Evolutionary conservation across 2,797 vertebrate genomes (phyloP).

Genomic region (Ataeniobius toweri): DNA sequence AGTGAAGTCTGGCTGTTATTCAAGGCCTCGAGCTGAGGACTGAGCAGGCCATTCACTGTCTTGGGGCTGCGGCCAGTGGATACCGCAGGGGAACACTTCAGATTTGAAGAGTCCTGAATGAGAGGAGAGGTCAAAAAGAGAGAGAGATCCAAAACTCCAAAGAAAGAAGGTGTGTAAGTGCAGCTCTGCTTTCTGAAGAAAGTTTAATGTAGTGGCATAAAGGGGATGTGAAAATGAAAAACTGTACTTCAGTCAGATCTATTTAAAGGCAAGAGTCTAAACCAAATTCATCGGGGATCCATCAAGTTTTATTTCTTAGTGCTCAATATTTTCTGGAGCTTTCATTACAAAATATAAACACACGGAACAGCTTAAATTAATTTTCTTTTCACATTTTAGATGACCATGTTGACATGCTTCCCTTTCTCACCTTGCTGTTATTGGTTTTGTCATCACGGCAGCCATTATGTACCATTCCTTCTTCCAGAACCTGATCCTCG

Average conservation of each 20-base stretch:
- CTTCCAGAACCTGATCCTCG: conserved; percentile 82
- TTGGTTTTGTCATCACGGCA: conserved; percentile 87
- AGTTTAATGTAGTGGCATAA: conserved; percentile 22
- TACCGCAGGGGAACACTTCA: conserved; percentile 62
- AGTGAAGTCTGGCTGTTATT: conserved; percentile 95
- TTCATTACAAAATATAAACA: conserved; percentile 4
- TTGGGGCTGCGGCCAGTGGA: conserved; percentile 83
- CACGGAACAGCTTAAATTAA: background rate
- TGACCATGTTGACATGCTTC: background rate
- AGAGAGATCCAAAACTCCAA: conserved; percentile 21
- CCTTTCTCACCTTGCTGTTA: conserved; percentile 79
- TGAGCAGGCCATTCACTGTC: conserved; percentile 91
- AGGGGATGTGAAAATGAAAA: conserved; percentile 19
- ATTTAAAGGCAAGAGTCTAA: conserved; percentile 29
- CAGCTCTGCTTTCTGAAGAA: conserved; percentile 24
- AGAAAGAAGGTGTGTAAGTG: background rate
- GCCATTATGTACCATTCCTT: conserved; percentile 84
- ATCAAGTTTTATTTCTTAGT: conserved; percentile 39
- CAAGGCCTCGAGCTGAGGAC: conserved; percentile 87
- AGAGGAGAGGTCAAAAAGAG: conserved; percentile 1
- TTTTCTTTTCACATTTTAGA: background rate
- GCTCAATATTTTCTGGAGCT: conserved; percentile 26
- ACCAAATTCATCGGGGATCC: conserved; percentile 38
- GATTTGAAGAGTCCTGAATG: conserved; percentile 57
- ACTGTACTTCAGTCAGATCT: conserved; percentile 10